Base-by-base conservation (phyloP, 2,113 vertebrate genomes). In the Aramus guarauna region DNA sequence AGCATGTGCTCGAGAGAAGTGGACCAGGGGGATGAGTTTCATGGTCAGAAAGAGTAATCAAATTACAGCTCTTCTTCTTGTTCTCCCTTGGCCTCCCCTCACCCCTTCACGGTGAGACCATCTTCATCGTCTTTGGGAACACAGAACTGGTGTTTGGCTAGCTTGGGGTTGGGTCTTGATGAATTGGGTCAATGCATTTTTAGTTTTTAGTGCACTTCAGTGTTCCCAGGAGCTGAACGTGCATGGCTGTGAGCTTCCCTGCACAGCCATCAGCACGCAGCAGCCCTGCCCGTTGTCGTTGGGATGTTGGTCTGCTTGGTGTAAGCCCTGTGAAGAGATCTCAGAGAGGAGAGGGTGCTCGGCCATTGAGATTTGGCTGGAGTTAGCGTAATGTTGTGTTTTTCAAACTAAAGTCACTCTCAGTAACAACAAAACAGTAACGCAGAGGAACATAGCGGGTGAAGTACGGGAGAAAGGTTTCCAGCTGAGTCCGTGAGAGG, bases 391-490 rank as follows among this genome's bases (percentile, higher is more conserved):
- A 19, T 3, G 6, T 14, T 55, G 30, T 50, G 60, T 24, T 77
- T 89, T 50, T 21, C n/a, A 75, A 72, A 45, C 47, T 72, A 3
- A 72, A 81, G 41, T 72, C 15, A 12, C 36, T 43, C 58, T 62
- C 15, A 11, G 26, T 32, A 36, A 68, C 39, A 52, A 16, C n/a
- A 76, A 29, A 26, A 10, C 12, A 24, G 36, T 43, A 53, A 32
- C 0, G 3, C 2, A 1, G 67, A 75, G 16, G 52, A 55, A 15
- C 19, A 9, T 26, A 19, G 5, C 10, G 43, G 23, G 16, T 34
- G 23, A 48, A 62, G 43, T 24, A 37, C 1, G 1, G 37, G 47
- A 41, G 36, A 41, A 36, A 23, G 30, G 18, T 27, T 83, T 83
- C 76, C 34, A 29, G 59, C 67, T 52, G 30, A 32, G 53, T 20